Evolutionary conservation across 2,797 vertebrate genomes (phyloP).

Genomic region (Tokudaia tokunoshimensis): DNA sequence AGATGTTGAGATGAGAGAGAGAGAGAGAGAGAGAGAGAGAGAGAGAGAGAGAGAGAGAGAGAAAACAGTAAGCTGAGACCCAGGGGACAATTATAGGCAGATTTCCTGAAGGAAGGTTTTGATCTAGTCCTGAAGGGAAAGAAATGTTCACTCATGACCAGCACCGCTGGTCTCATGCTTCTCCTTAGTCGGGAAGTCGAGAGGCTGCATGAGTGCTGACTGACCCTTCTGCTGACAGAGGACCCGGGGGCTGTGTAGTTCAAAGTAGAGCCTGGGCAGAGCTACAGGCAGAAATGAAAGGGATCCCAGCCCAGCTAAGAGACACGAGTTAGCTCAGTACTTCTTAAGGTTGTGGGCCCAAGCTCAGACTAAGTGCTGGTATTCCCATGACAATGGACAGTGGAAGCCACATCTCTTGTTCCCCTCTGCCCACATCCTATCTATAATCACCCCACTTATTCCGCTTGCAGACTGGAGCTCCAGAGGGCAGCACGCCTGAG

Average conservation of each 20-base stretch:
- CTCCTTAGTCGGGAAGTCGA: background rate
- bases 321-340: background rate
- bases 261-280: background rate
- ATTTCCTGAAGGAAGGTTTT: slow-evolving; percentile 18
- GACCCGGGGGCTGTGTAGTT: background rate
- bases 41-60: no score
- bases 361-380: background rate
- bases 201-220: background rate
- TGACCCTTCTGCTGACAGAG: background rate
- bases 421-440: background rate
- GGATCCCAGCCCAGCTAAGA: background rate
- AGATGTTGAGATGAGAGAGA: background rate
- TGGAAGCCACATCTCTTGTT: accelerated
- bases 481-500: background rate
- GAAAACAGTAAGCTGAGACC: background rate
- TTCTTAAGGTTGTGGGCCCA: background rate
- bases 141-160: background rate
- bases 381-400: background rate
- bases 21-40: no score
- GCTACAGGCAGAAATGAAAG: background rate
- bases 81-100: background rate
- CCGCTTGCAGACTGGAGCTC: background rate
- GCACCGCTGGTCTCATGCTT: background rate
- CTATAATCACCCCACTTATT: accelerated
- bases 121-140: background rate